Base-by-base conservation (phyloP, 2,113 vertebrate genomes). In the Lates calcarifer region DNA sequence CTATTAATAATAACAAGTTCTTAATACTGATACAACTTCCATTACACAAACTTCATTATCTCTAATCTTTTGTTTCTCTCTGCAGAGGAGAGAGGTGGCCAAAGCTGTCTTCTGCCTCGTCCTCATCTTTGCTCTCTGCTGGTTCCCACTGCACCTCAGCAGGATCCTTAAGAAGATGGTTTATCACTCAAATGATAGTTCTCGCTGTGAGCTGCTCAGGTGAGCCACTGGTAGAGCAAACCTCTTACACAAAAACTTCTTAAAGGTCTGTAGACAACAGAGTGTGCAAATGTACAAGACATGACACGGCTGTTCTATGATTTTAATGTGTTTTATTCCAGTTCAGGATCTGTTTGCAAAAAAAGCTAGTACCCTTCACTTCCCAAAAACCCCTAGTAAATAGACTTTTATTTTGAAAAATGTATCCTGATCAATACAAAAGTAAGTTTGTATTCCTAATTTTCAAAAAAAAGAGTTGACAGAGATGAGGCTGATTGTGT, bases 71-170 rank as follows among this genome's bases (percentile, higher is more conserved):
- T 33, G 10, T 71, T 65, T 81, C 26, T 78, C 6, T 80, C 28
- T 91, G 61, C 90, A 99, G 98, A 96, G 98, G 13, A 96, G 97
- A 88, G 98, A 99, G 91, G 98, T 99, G 85, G 98, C 98, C 68
- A 99, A 98, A 92, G 98, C 98, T 0, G 98, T 99, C 71, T 99
- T 99, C 95, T 99, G 97, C 83, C 93, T 99, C 39, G 98, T 99
- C 1, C 95, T 99, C 47, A 97, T 99, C 88, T 99, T 99, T 89
- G 98, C 97, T 65, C 96, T 99, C 22, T 99, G 98, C 93, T 99
- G 98, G 98, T 97, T 99, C 86, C 98, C 98, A 47, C 94, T 99
- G 71, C 98, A 99, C 82, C 92, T 99, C 76, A 97, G 97, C 84
- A 95, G 97, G 79, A 96, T 99, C 87, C 91, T 99, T 77, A 99